Conservation (phyloP, 2,797 vertebrate genomes). For the Acanthopagrus latus region DNA sequence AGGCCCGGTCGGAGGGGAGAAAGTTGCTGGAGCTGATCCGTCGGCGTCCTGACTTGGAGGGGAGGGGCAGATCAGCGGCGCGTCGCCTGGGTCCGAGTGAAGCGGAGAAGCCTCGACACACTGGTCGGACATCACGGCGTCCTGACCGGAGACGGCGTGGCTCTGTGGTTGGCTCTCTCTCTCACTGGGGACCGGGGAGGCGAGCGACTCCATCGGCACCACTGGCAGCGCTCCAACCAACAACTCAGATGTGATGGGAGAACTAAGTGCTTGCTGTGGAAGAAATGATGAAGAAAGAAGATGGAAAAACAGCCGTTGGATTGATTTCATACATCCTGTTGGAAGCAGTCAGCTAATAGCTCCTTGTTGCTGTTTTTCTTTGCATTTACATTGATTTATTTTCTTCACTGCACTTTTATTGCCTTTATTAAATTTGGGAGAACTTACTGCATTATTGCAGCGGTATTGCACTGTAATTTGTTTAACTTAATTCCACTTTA, state of each 20-base stretch:
- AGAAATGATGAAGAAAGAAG: constrained; percentile 16
- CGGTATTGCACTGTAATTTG: background rate
- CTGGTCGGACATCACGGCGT: constrained; percentile 61
- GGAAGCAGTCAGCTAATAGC: background rate
- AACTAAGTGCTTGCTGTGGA: constrained; percentile 79
- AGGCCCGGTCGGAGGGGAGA: constrained; percentile 59
- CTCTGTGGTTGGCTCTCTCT: constrained; percentile 57
- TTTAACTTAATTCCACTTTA: background rate
- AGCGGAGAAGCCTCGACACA: constrained; percentile 68
- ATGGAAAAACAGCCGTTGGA: background rate
- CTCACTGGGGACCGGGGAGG: constrained; percentile 67
- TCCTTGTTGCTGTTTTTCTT: background rate
- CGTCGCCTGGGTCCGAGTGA: constrained; percentile 62
- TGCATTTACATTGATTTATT: background rate
- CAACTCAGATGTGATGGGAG: constrained; percentile 71
- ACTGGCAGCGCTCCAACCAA: constrained; percentile 69
- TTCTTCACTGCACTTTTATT: background rate
- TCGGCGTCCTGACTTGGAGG: constrained; percentile 60
- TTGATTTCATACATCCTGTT: background rate
- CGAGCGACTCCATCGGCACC: constrained; percentile 70
- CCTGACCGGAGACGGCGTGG: constrained; percentile 48
- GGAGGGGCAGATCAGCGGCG: constrained; percentile 64
- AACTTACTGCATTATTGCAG: background rate
- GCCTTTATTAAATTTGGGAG: background rate
- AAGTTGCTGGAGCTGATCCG: constrained; percentile 41